Base-by-base conservation (phyloP, 2,888 invertebrate genomes). In the Campaea margaritaria region DNA sequence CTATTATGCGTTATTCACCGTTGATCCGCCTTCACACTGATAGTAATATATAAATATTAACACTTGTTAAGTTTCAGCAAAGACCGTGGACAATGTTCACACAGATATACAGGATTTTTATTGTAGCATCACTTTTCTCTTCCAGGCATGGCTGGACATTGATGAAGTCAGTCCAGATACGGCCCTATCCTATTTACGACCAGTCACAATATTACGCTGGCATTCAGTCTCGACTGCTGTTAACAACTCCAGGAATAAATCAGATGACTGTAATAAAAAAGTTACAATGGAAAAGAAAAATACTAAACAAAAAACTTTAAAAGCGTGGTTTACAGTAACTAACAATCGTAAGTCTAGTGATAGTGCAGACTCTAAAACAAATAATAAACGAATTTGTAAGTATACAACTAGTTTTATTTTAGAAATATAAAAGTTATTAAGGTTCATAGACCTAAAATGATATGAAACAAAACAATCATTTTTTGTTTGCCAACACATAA, bases 241-340 rank as follows among this genome's bases (percentile, higher is more conserved):
- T 0, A 96, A 96, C 75, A 96, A 95, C 78, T 94, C 96, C 0
- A 91, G 94, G 57, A 94, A 96, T 78, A 96, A 97, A 83, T 90
- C 89, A 28, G 75, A 82, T 0, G 85, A 93, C 58, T 95, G 95
- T 68, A 94, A 94, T 72, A 94, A 93, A 69, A 93, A 89, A 36
- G 68, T 91, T 39, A 53, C 69, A 38, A 50, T 72, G 11, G 76
- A 80, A 54, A 79, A 83, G 47, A 87, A 85, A 68, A 78, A 78
- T 63, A 75, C 36, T 41, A 47, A 82, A 65, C 91, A 93, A 79
- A 90, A 86, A 72, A 85, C 93, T 65, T 72, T 94, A 68, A 91
- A 86, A 66, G 76, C 83, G 0, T 93, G 90, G 85, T 86, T 93
- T 67, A 74, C 70, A 38, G 83, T 78, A 70, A 67, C 75, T 48